Evolutionary conservation across 2,797 vertebrate genomes (phyloP).

Genomic region (Cyclura pinguis): DNA sequence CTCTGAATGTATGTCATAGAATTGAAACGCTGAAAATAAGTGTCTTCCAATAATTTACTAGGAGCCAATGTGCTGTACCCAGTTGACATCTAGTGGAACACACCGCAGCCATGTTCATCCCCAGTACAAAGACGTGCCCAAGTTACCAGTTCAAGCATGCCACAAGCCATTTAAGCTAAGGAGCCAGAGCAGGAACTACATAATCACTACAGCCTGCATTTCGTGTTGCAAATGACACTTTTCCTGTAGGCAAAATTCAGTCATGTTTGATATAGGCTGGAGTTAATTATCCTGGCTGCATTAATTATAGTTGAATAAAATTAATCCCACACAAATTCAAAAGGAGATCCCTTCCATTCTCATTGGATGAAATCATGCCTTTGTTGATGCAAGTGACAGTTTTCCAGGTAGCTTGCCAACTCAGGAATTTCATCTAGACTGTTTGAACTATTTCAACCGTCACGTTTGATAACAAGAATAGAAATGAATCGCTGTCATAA

Average conservation of each 20-base stretch:
- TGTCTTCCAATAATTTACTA: constrained; percentile 41
- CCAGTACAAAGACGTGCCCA: constrained; percentile 43
- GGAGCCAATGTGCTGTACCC: constrained; percentile 40
- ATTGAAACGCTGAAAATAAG: constrained; percentile 1
- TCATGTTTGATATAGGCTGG: constrained; percentile 18
- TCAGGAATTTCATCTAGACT: constrained; percentile 48
- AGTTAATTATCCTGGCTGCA: constrained; percentile 31
- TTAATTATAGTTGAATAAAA: constrained; percentile 51
- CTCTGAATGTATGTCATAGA: constrained; percentile 47
- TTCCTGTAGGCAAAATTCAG: constrained; percentile 30
- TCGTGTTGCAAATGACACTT: constrained; percentile 53
- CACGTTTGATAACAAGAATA: constrained; percentile 59
- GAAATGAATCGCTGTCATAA: constrained; percentile 44
- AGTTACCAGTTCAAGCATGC: constrained; percentile 43
- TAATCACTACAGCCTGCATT: constrained; percentile 44
- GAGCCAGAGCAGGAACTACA: constrained; percentile 29
- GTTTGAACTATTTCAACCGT: constrained; percentile 49
- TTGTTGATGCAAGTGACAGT: not conserved
- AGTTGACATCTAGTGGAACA: constrained; percentile 41
- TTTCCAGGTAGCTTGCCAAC: constrained; percentile 25
- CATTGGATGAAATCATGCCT: constrained; percentile 22
- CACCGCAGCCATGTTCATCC: constrained; percentile 52
- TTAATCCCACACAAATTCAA: constrained; percentile 61
- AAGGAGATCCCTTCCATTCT: constrained; percentile 56
- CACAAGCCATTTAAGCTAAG: constrained; percentile 40